Percentiles rank a stretch among this genome's conserved stretches.
These are phyloP conservation scores for Xiphias gladius DNA, from an alignment of 2,113 vertebrate genomes.

Conservation along the genomic window DNA sequence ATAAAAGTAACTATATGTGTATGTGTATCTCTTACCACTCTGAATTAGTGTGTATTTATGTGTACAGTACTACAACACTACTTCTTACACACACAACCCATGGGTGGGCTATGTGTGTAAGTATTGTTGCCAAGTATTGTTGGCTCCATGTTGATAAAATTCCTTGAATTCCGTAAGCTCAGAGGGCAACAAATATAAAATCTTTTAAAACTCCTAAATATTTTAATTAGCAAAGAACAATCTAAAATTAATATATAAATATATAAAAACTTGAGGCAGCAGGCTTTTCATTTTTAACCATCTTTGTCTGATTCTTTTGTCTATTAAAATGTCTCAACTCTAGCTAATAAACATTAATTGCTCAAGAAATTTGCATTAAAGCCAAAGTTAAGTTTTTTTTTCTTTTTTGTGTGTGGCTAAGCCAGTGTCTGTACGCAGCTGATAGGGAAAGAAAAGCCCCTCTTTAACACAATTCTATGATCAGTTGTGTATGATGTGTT, in stretches of 20 bases:
- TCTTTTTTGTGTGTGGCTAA: background rate
- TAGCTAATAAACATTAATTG: background rate
- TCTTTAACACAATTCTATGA: background rate
- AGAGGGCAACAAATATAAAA: background rate
- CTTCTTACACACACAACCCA: too few relatives aligned
- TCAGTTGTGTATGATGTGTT: background rate
- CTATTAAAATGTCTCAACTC: background rate
- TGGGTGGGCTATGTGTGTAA: background rate
- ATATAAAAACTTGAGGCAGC: background rate
- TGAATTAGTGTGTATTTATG: background rate
- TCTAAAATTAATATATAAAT: too few relatives aligned
- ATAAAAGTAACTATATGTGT: background rate
- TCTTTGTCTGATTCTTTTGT: background rate
- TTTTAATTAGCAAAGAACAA: background rate
- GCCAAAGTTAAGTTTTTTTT: background rate
- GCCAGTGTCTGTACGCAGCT: background rate
- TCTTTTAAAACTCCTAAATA: background rate
- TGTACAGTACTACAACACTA: background rate
- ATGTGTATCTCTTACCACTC: constrained; percentile 15
- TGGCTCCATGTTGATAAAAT: background rate
- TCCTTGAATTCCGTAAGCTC: background rate
- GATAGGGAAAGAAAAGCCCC: background rate
- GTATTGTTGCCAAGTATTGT: too few relatives aligned
- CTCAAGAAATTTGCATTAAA: background rate
- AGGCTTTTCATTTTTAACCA: background rate